phyloP scores from a whole-genome alignment of 2,888 invertebrate genomes.

The Notodromas monacha region DNA sequence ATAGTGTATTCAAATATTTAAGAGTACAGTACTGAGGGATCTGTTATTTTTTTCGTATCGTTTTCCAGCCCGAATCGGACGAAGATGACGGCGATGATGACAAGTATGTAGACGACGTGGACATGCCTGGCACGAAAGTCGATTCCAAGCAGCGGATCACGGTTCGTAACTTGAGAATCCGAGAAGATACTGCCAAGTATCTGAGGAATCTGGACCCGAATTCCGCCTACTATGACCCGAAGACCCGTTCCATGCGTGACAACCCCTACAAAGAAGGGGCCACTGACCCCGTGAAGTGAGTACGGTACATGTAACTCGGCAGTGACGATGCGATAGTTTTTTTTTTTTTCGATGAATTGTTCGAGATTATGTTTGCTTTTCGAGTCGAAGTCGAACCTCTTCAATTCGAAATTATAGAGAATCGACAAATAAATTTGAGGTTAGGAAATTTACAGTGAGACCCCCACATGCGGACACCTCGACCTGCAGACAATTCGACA shows the following conservation, averaged over 20 bases:
- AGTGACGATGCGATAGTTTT: not conserved
- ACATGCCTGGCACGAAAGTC: constrained; percentile 95
- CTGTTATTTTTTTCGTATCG: constrained; percentile 6
- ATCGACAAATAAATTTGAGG: too few relatives aligned
- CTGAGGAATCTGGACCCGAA: constrained; percentile 77
- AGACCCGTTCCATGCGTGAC: constrained; percentile 91
- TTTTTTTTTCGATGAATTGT: not conserved
- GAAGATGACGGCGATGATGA: constrained; percentile 37
- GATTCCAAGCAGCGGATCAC: constrained; percentile 97
- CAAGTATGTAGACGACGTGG: constrained; percentile 24
- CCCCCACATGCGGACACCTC: too few relatives aligned
- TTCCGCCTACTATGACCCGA: constrained; percentile 95
- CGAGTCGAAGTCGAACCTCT: too few relatives aligned
- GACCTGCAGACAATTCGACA: too few relatives aligned
- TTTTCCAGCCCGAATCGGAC: constrained; percentile 21
- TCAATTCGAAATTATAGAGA: too few relatives aligned
- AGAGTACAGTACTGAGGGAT: not conserved
- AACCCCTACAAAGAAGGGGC: constrained; percentile 38
- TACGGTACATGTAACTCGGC: too few relatives aligned
- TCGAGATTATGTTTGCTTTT: too few relatives aligned
- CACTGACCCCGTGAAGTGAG: constrained; percentile 13
- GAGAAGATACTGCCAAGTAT: constrained; percentile 98
- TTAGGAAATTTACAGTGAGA: too few relatives aligned
- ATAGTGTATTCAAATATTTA: too few relatives aligned
- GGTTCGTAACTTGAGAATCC: constrained; percentile 78